Evolutionary conservation across 2,797 vertebrate species (phyloP).

Genomic region (Mionectes olivaceus): DNA sequence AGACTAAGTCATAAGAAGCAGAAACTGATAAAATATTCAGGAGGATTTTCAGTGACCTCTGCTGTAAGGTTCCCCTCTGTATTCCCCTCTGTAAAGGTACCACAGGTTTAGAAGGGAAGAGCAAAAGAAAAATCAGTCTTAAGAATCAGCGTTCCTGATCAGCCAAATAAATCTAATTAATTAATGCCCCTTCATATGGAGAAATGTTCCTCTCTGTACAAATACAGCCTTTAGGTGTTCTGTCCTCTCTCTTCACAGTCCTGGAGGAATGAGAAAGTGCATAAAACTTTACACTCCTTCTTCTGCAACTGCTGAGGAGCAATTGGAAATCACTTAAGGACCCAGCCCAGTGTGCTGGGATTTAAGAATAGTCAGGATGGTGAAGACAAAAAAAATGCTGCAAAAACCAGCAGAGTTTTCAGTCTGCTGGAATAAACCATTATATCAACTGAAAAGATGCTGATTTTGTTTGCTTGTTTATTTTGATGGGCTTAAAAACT

Average conservation of each 20-base stretch:
- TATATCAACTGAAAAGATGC: background rate
- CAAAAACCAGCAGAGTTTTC: background rate
- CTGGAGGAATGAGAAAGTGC: background rate
- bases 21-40: conserved; percentile 68
- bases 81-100: background rate
- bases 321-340: background rate
- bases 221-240: background rate
- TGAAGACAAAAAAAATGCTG: background rate
- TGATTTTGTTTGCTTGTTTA: background rate
- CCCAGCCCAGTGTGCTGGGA: background rate
- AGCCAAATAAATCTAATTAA: background rate
- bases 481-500: background rate
- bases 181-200: background rate
- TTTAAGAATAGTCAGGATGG: background rate
- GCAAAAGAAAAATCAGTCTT: background rate
- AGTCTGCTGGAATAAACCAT: background rate
- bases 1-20: conserved; percentile 32
- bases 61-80: background rate
- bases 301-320: background rate
- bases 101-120: background rate
- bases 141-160: background rate
- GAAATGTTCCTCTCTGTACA: background rate
- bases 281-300: background rate
- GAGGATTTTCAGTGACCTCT: conserved; percentile 55
- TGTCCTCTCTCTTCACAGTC: background rate